Evolutionary conservation across 2,888 invertebrate species (phyloP).

Genomic region (Philereme transversata): DNA sequence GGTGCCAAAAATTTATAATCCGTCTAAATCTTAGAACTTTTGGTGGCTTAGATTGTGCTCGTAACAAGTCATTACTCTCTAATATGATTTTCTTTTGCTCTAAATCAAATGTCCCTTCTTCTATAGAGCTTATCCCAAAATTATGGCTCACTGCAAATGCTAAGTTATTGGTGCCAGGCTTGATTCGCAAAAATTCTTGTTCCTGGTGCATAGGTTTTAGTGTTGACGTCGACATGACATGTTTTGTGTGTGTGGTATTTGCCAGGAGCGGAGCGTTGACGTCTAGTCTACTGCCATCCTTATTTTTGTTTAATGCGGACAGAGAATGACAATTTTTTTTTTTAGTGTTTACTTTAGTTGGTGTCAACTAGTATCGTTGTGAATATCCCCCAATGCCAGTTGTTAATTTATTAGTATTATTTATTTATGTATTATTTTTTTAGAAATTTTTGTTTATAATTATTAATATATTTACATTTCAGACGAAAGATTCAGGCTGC

Average conservation of each 20-base stretch:
- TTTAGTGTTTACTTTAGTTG: too few species aligned
- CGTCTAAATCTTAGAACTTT: constrained; percentile 75
- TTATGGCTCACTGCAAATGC: constrained; percentile 85
- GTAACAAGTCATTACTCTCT: constrained; percentile 67
- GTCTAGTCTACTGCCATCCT: too few species aligned
- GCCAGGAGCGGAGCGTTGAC: too few species aligned
- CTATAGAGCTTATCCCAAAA: constrained; percentile 84
- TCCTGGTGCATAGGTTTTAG: constrained; percentile 85
- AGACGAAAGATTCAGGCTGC: constrained; percentile 90
- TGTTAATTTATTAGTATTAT: too few species aligned
- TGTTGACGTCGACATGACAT: too few species aligned
- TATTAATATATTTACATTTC: constrained; percentile 66
- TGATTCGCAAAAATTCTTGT: constrained; percentile 84
- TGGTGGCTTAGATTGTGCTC: constrained; percentile 71
- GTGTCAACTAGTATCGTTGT: too few species aligned
- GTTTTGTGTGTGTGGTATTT: too few species aligned
- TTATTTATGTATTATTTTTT: too few species aligned
- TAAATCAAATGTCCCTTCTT: constrained; percentile 80
- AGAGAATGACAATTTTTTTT: too few species aligned
- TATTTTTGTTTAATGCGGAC: too few species aligned
- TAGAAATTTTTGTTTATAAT: constrained; percentile 3
- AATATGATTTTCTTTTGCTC: constrained; percentile 72
- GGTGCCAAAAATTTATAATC: constrained; percentile 56
- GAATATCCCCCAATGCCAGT: too few species aligned
- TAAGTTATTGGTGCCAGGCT: constrained; percentile 79